These are phyloP conservation scores for Archips xylosteana DNA, from an alignment of 2,888 invertebrate species.

Conservation along the genomic window DNA sequence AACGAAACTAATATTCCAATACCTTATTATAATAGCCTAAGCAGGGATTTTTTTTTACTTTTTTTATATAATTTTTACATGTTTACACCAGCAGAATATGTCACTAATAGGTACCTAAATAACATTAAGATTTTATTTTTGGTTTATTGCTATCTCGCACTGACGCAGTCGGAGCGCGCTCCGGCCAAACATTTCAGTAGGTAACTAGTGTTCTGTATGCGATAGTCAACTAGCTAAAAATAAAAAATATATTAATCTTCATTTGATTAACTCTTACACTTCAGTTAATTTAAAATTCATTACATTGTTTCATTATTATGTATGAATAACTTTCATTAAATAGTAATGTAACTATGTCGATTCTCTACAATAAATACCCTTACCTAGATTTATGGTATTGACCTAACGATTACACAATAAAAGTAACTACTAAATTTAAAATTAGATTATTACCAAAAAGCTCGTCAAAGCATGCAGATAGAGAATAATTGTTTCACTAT, in stretches of 20 bases:
- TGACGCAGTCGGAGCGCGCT: slow-evolving; percentile 64
- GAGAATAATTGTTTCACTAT: slow-evolving; percentile 81
- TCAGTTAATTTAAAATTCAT: slow-evolving; percentile 75
- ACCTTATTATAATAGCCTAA: slow-evolving; percentile 82
- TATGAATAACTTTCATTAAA: slow-evolving; percentile 79
- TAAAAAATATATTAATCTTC: slow-evolving; percentile 85
- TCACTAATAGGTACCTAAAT: slow-evolving; percentile 78
- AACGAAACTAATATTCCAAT: slow-evolving; percentile 74
- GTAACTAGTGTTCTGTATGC: slow-evolving; percentile 74
- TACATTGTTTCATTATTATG: slow-evolving; percentile 81
- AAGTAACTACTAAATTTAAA: slow-evolving; percentile 83
- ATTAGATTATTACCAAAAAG: slow-evolving; percentile 86
- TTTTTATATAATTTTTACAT: slow-evolving; percentile 78
- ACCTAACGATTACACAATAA: slow-evolving; percentile 83
- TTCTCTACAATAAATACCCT: slow-evolving; percentile 85
- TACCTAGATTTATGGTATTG: slow-evolving; percentile 79
- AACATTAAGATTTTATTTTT: slow-evolving; percentile 83
- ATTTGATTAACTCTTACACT: slow-evolving; percentile 77
- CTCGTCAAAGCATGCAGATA: slow-evolving; percentile 86
- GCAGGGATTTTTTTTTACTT: slow-evolving; percentile 79
- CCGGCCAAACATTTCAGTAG: slow-evolving; percentile 63
- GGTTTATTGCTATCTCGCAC: slow-evolving; percentile 84
- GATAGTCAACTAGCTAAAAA: slow-evolving; percentile 85
- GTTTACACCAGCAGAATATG: slow-evolving; percentile 83
- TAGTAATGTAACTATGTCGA: slow-evolving; percentile 81